Conservation (phyloP, 2,113 vertebrate genomes). For the Excalfactoria chinensis region DNA sequence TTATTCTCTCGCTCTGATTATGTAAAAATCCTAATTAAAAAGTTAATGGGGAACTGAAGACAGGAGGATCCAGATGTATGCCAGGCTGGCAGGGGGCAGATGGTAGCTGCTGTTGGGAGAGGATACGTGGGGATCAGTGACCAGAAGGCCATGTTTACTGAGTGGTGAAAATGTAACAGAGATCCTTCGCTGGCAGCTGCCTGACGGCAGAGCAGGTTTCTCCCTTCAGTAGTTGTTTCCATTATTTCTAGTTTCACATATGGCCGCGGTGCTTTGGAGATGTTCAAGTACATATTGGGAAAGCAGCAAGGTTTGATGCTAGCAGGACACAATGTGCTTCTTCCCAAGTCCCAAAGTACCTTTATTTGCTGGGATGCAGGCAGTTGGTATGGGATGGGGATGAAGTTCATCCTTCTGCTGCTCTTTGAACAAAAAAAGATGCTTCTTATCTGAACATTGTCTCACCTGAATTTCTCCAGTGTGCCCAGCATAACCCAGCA, state of each 20-base stretch:
- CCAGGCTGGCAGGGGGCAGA: neutral
- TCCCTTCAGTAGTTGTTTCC: neutral
- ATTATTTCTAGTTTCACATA: neutral
- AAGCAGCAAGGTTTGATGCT: accelerated
- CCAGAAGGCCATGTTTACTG: slow-evolving; percentile 15
- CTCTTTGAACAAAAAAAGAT: neutral
- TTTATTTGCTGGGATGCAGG: neutral
- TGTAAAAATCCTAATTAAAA: slow-evolving; percentile 18
- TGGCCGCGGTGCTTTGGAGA: neutral
- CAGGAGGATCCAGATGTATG: accelerated
- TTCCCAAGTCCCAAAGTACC: neutral
- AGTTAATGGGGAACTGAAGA: neutral
- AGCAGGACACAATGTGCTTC: accelerated
- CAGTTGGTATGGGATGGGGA: accelerated
- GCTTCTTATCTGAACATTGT: neutral
- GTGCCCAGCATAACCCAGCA: neutral
- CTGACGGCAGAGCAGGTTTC: accelerated
- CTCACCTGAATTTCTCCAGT: neutral
- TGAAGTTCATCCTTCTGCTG: neutral
- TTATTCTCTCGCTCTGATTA: neutral
- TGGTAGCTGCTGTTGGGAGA: slow-evolving; percentile 1
- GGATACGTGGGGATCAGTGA: neutral
- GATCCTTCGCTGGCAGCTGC: neutral
- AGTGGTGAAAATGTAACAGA: slow-evolving; percentile 46
- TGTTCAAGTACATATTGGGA: accelerated